phyloP scores from a whole-genome alignment of 2,113 vertebrate genomes.

The Lophotis ruficrista region DNA sequence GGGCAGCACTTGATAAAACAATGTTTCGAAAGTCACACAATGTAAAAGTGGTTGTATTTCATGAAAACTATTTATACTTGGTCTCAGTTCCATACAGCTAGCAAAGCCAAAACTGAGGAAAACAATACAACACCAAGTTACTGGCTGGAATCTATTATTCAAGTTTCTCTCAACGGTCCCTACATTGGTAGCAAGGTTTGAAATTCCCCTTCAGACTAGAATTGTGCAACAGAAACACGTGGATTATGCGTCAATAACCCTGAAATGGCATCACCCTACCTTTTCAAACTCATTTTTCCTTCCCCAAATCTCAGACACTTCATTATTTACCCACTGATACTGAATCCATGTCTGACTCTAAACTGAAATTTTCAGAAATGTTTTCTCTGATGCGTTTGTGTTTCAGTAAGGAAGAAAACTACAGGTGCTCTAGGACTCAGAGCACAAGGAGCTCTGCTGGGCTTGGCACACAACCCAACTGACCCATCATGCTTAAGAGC shows the following conservation, averaged over 20 bases:
- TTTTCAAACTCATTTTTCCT: not conserved
- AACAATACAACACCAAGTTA: not conserved
- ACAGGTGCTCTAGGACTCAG: not conserved
- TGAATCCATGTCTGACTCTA: not conserved
- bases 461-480: not conserved
- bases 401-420: not conserved
- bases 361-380: not conserved
- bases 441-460: not conserved
- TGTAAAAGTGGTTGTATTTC: not conserved
- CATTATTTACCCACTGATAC: not conserved
- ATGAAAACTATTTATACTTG: not conserved
- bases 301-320: not conserved
- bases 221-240: not conserved
- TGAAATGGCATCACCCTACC: not conserved
- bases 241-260: not conserved
- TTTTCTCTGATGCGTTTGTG: not conserved
- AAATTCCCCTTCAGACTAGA: not conserved
- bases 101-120: not conserved
- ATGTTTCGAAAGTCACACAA: not conserved
- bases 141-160: not conserved
- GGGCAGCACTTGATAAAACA: not conserved
- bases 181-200: not conserved
- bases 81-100: not conserved
- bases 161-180: not conserved
- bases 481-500: not conserved